Evolutionary conservation across 2,888 invertebrate species (phyloP).

Genomic region (Nomada fucata): DNA sequence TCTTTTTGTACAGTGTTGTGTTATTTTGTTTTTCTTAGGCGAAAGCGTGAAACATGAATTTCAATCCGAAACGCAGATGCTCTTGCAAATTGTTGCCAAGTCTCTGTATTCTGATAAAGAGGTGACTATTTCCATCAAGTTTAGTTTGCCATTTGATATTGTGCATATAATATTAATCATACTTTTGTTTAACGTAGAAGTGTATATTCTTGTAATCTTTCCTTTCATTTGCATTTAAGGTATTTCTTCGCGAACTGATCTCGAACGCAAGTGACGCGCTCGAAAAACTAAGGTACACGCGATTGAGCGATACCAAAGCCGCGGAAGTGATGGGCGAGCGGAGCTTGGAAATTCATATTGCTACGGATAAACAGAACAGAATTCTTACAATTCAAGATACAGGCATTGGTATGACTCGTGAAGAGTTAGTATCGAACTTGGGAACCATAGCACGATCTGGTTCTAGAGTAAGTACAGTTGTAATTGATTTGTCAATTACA

Average conservation of each 20-base stretch:
- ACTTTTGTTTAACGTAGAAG: too few species aligned
- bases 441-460: slow-evolving; percentile 98
- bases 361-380: slow-evolving; percentile 93
- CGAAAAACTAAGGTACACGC: slow-evolving; percentile 95
- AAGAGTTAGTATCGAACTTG: slow-evolving; percentile 95
- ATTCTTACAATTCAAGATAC: slow-evolving; percentile 96
- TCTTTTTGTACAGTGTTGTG: background rate
- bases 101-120: slow-evolving; percentile 99
- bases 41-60: slow-evolving; percentile 92
- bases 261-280: slow-evolving; percentile 99
- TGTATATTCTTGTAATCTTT: background rate
- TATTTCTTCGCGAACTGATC: slow-evolving; percentile 97
- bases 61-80: slow-evolving; percentile 97
- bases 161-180: background rate
- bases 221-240: slow-evolving; percentile 85
- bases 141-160: background rate
- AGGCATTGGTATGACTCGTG: slow-evolving; percentile 97
- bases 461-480: slow-evolving; percentile 88
- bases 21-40: slow-evolving; percentile 80
- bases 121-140: slow-evolving; percentile 83
- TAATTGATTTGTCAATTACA: background rate
- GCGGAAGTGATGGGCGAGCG: slow-evolving; percentile 87
- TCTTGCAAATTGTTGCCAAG: slow-evolving; percentile 98
- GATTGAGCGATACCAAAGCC: slow-evolving; percentile 85
- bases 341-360: slow-evolving; percentile 93